These are phyloP conservation scores for Hydroisotoma schaefferi DNA, from an alignment of 2,888 invertebrate species.

Conservation along the genomic window DNA sequence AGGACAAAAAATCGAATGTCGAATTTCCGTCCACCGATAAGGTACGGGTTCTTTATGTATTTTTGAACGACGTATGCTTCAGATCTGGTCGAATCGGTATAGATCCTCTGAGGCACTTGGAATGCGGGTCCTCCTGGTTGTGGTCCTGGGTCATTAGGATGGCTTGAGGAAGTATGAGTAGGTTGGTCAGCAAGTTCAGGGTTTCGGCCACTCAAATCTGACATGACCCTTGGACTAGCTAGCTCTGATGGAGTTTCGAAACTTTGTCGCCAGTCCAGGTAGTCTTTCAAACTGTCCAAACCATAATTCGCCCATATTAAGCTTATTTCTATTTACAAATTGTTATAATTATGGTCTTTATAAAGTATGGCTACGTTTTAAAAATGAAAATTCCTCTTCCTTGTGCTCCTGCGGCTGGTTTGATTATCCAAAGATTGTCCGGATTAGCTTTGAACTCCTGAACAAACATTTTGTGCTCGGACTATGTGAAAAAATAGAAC, in stretches of 20 bases:
- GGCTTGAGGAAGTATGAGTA: not conserved
- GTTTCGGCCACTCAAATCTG: not conserved
- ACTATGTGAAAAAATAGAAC: no score
- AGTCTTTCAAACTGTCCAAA: conserved; percentile 28
- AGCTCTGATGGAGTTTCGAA: conserved; percentile 19
- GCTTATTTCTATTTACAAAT: no score
- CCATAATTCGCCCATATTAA: no score
- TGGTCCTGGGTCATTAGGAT: conserved; percentile 8
- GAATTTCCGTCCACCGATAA: conserved; percentile 94
- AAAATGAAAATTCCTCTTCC: conserved; percentile 64
- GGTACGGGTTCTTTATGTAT: conserved; percentile 75
- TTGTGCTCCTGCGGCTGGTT: conserved; percentile 61
- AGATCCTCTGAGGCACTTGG: not conserved
- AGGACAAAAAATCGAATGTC: conserved; percentile 93
- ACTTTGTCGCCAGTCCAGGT: conserved; percentile 36
- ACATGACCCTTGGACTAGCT: no score
- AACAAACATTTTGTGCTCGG: conserved; percentile 61
- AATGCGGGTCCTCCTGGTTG: not conserved
- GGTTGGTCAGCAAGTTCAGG: no score
- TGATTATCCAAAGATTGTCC: conserved; percentile 63
- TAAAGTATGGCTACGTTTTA: conserved; percentile 52
- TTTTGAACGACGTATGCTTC: conserved; percentile 69
- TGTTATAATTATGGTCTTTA: no score
- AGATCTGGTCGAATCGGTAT: conserved; percentile 7
- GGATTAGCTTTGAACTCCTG: conserved; percentile 60